A percentile compares a stretch with the other conserved stretches of the same genome.
phyloP scores from a whole-genome alignment of 2,888 invertebrate species.

The Desoria tigrina region DNA sequence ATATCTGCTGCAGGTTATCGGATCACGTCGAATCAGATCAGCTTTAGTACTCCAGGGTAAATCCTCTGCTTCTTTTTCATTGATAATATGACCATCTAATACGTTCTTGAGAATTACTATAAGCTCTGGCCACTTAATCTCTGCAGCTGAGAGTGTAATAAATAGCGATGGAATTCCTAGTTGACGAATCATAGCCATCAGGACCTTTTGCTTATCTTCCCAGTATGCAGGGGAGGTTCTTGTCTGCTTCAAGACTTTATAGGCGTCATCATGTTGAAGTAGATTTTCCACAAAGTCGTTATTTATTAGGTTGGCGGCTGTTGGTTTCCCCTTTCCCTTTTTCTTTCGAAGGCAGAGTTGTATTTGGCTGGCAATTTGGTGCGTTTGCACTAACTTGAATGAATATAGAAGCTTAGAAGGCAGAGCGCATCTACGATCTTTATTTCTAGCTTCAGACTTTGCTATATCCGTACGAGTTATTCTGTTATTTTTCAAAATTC shows the following conservation, averaged over 20 bases:
- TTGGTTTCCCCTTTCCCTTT: slow-evolving; percentile 6
- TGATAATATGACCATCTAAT: not conserved
- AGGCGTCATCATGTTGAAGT: slow-evolving; percentile 35
- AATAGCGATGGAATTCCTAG: slow-evolving; percentile 26
- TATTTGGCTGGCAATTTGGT: not conserved
- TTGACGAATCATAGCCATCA: slow-evolving; percentile 33
- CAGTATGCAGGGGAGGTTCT: slow-evolving; percentile 28
- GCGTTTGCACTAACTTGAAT: no score
- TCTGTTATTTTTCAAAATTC: no score
- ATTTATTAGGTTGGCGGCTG: slow-evolving; percentile 7
- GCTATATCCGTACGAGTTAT: no score
- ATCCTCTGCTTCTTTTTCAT: slow-evolving; percentile 12
- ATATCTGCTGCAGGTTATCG: slow-evolving; percentile 22
- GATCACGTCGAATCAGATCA: slow-evolving; percentile 23
- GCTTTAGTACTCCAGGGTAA: not conserved
- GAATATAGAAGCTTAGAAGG: no score
- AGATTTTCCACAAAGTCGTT: slow-evolving; percentile 7
- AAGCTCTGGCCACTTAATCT: slow-evolving; percentile 23
- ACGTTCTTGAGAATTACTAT: slow-evolving; percentile 13
- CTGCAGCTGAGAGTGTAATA: slow-evolving; percentile 27
- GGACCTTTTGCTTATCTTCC: slow-evolving; percentile 16
- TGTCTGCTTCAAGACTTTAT: slow-evolving; percentile 12
- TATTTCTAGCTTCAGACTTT: no score
- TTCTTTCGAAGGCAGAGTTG: slow-evolving; percentile 26
- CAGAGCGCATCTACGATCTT: no score